Percentiles rank a stretch among this genome's conserved stretches.
These are phyloP conservation scores for Chionodraco myersi DNA, from an alignment of 2,113 vertebrate species.

Conservation along the genomic window DNA sequence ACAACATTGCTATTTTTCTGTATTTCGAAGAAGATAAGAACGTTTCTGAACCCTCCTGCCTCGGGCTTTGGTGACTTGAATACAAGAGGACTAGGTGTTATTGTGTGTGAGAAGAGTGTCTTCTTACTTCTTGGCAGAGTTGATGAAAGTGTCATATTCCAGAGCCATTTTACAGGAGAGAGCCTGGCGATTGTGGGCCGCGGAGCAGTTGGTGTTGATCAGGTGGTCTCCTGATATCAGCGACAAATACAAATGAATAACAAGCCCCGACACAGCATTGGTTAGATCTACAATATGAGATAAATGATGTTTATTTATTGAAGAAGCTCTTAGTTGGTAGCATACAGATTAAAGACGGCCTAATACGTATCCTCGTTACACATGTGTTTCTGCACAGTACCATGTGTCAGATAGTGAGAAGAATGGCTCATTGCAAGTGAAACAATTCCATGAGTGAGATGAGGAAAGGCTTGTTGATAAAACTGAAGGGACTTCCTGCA, in stretches of 20 bases:
- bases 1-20: too few relatives aligned
- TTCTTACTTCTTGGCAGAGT: slow-evolving; percentile 90
- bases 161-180: slow-evolving; percentile 95
- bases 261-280: not conserved
- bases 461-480: slow-evolving; percentile 44
- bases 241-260: slow-evolving; percentile 2
- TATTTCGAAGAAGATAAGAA: too few relatives aligned
- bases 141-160: slow-evolving; percentile 91
- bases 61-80: too few relatives aligned
- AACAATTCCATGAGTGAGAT: slow-evolving; percentile 39
- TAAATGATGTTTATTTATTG: not conserved
- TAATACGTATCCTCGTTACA: not conserved
- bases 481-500: slow-evolving; percentile 57
- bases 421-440: slow-evolving; percentile 39
- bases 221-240: slow-evolving; percentile 80
- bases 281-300: too few relatives aligned
- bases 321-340: not conserved
- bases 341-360: not conserved
- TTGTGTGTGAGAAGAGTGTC: not conserved
- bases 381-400: too few relatives aligned
- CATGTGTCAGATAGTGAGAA: slow-evolving; percentile 17
- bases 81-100: too few relatives aligned
- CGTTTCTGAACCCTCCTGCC: too few relatives aligned
- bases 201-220: slow-evolving; percentile 94
- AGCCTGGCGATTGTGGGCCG: slow-evolving; percentile 91